phyloP scores from a whole-genome alignment of 2,888 invertebrate species.

The Morpho helenor region DNA sequence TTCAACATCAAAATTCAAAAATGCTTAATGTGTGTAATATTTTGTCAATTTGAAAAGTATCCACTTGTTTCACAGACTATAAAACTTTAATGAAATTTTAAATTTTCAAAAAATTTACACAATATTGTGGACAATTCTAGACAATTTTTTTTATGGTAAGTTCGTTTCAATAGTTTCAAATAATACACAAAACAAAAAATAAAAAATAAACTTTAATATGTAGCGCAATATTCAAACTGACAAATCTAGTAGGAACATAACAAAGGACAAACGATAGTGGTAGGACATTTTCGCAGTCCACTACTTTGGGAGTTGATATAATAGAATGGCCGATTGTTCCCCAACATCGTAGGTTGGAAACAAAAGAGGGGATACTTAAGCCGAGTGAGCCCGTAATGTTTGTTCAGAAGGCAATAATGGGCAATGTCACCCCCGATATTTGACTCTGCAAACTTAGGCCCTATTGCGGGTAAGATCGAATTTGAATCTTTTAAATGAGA shows the following conservation, averaged over 20 bases:
- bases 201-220: too few relatives aligned
- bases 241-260: neutral
- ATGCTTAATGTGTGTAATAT: too few relatives aligned
- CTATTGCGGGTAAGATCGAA: conserved; percentile 19
- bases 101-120: too few relatives aligned
- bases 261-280: neutral
- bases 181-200: too few relatives aligned
- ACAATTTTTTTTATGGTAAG: too few relatives aligned
- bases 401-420: conserved; percentile 71
- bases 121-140: too few relatives aligned
- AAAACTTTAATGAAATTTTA: too few relatives aligned
- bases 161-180: too few relatives aligned
- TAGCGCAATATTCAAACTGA: neutral
- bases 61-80: too few relatives aligned
- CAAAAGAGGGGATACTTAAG: conserved; percentile 49
- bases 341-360: conserved; percentile 25
- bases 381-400: conserved; percentile 51
- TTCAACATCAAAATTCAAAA: too few relatives aligned
- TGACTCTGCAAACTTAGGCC: conserved; percentile 60
- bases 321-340: conserved; percentile 23
- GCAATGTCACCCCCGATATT: conserved; percentile 59
- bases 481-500: conserved; percentile 24
- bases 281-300: conserved; percentile 3
- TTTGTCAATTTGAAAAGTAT: too few relatives aligned
- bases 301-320: conserved; percentile 18